phyloP scores from a whole-genome alignment of 2,113 vertebrate species.

The Anguilla japonica region DNA sequence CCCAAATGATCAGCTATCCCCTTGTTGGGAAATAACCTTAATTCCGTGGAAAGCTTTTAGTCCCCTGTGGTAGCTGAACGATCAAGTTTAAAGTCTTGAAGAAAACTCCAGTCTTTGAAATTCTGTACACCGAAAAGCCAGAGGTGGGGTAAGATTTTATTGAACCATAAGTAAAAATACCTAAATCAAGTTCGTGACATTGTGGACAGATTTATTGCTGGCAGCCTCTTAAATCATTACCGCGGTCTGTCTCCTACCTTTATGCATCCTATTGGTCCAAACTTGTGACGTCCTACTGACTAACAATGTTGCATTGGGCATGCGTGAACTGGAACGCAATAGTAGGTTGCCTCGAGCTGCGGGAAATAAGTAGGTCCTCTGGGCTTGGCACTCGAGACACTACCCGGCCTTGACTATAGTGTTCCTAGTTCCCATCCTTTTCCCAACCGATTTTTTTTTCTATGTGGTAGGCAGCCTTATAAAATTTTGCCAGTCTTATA shows the following conservation, averaged over 20 bases:
- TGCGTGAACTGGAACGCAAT: not conserved
- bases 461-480: too few relatives aligned
- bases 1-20: not conserved
- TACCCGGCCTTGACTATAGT: too few relatives aligned
- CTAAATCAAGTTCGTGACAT: conserved; percentile 20
- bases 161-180: not conserved
- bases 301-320: not conserved
- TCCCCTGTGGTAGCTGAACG: not conserved
- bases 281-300: conserved; percentile 3
- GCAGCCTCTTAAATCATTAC: conserved; percentile 20
- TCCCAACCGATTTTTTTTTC: too few relatives aligned
- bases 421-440: too few relatives aligned
- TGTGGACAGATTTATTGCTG: conserved; percentile 25
- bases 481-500: too few relatives aligned
- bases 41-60: not conserved
- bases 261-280: conserved; percentile 7
- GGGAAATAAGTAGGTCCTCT: too few relatives aligned
- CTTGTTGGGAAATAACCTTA: not conserved
- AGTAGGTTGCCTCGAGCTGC: too few relatives aligned
- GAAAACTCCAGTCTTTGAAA: conserved; percentile 1
- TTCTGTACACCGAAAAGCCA: conserved; percentile 3
- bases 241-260: not conserved
- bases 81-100: conserved; percentile 5
- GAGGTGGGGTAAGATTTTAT: not conserved
- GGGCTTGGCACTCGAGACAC: too few relatives aligned